phyloP scores from a whole-genome alignment of 2,888 invertebrate species.

The Watsonalla binaria region DNA sequence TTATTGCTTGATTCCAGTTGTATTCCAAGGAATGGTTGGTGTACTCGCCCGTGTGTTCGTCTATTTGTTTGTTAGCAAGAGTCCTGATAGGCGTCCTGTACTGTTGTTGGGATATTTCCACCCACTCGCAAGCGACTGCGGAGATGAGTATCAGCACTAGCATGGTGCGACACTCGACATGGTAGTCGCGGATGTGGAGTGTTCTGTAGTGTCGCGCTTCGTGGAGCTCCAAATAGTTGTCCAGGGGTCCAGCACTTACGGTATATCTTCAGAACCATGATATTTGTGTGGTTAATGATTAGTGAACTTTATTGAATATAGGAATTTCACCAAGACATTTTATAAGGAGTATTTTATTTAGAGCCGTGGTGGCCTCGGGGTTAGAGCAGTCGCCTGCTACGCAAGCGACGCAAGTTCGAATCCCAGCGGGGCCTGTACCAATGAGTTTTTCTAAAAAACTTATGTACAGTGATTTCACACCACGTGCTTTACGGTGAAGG shows the following conservation, averaged over 20 bases:
- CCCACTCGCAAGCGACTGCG: conserved; percentile 52
- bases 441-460: too few relatives aligned
- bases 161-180: conserved; percentile 22
- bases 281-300: too few relatives aligned
- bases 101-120: conserved; percentile 63
- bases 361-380: too few relatives aligned
- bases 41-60: conserved; percentile 26
- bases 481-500: too few relatives aligned
- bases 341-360: too few relatives aligned
- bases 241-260: conserved; percentile 37
- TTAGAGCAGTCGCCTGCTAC: too few relatives aligned
- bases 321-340: too few relatives aligned
- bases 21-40: conserved; percentile 38
- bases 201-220: conserved; percentile 31
- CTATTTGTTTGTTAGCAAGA: conserved; percentile 4
- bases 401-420: too few relatives aligned
- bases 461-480: too few relatives aligned
- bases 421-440: too few relatives aligned
- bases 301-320: too few relatives aligned
- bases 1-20: conserved; percentile 7
- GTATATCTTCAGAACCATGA: too few relatives aligned
- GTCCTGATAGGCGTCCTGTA: conserved; percentile 39
- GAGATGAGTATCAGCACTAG: conserved; percentile 35
- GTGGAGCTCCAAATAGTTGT: conserved; percentile 26
- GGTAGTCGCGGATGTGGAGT: conserved; percentile 30